Conservation (phyloP, 2,888 invertebrate genomes). For the Polydrusus pterygomalis region DNA sequence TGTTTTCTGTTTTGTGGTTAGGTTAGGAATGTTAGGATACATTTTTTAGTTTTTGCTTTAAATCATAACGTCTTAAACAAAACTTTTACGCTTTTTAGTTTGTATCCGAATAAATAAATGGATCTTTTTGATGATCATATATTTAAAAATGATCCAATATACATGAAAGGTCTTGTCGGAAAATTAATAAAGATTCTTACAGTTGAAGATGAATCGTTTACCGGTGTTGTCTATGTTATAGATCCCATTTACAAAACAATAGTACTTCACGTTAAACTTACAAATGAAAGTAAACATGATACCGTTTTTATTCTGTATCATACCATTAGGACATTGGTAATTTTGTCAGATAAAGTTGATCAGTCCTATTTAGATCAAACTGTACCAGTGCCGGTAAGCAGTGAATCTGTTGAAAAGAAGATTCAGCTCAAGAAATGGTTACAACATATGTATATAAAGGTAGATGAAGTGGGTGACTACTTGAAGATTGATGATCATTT, state of each 20-base stretch:
- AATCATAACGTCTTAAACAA: too few relatives aligned
- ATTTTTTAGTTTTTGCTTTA: too few relatives aligned
- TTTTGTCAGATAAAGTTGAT: constrained; percentile 59
- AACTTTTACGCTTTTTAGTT: not conserved
- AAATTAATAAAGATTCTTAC: constrained; percentile 64
- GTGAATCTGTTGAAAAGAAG: constrained; percentile 52
- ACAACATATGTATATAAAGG: constrained; percentile 66
- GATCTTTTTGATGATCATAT: constrained; percentile 57
- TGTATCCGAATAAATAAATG: constrained; percentile 25
- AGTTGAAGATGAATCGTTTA: constrained; percentile 60
- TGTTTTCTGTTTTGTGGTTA: too few relatives aligned
- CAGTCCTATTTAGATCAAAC: constrained; percentile 56
- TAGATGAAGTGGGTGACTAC: constrained; percentile 66
- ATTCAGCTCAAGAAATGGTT: constrained; percentile 67
- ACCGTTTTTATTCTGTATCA: constrained; percentile 61
- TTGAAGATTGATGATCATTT: constrained; percentile 68
- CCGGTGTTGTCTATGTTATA: constrained; percentile 66
- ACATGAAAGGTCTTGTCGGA: constrained; percentile 65
- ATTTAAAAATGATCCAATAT: constrained; percentile 62
- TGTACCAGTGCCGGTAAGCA: constrained; percentile 28
- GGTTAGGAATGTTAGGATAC: too few relatives aligned
- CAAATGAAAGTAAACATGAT: constrained; percentile 42
- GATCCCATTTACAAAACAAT: constrained; percentile 68
- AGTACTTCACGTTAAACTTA: constrained; percentile 61
- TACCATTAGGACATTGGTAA: constrained; percentile 63